Percentiles rank a stretch among this genome's conserved stretches.
Evolutionary conservation across 64 coral and sea anemone genomes (phyloP).

Genomic region (Acropora tenuis): DNA sequence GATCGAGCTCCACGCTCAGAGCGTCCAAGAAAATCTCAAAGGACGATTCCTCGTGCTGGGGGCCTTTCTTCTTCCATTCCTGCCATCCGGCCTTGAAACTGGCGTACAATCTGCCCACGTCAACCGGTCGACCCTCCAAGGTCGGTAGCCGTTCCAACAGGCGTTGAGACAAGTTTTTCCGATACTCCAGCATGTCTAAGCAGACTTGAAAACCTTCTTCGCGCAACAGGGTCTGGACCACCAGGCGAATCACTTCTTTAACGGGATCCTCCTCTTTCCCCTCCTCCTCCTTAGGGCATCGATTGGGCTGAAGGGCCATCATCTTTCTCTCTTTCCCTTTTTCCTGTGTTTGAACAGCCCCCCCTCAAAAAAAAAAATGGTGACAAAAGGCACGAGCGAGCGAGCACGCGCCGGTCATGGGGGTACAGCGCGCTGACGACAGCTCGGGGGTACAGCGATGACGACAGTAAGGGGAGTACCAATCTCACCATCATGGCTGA

Average conservation of each 20-base stretch:
- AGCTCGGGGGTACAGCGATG: too few species aligned
- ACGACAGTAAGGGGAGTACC: too few species aligned
- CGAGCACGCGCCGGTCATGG: too few species aligned
- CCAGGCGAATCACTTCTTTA: not conserved
- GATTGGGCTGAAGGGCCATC: too few species aligned
- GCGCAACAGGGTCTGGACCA: not conserved
- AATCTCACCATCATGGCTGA: too few species aligned
- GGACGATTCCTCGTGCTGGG: not conserved
- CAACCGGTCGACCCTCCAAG: not conserved
- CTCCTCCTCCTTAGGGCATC: too few species aligned
- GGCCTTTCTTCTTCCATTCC: not conserved
- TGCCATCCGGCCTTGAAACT: slow-evolving; percentile 5
- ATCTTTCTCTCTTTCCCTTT: too few species aligned
- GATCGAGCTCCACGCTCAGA: not conserved
- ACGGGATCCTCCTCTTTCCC: not conserved
- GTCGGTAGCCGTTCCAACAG: not conserved
- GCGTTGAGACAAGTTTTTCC: not conserved
- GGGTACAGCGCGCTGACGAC: too few species aligned
- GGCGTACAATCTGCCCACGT: not conserved
- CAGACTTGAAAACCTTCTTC: not conserved
- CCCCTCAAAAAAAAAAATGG: too few species aligned
- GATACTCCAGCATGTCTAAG: not conserved
- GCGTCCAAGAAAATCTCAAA: not conserved
- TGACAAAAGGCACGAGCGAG: too few species aligned
- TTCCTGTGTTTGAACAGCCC: too few species aligned